phyloP scores from a whole-genome alignment of 1,140 invertebrate genomes.

The Atta texana region DNA sequence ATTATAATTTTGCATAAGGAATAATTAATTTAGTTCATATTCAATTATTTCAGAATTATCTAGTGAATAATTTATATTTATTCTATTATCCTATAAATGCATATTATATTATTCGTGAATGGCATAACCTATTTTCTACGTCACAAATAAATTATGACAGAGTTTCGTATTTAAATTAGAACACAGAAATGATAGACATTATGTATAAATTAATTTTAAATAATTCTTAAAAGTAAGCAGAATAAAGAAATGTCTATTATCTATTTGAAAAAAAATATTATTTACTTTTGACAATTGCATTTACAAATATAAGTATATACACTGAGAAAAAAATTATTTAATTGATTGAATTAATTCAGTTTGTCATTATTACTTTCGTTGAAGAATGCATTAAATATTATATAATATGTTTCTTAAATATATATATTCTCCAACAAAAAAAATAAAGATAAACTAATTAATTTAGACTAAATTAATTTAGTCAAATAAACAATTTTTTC shows the following conservation, averaged over 20 bases:
- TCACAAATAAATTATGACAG: slow-evolving; percentile 11
- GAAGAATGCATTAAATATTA: too few relatives aligned
- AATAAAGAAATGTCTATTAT: not conserved
- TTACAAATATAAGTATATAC: not conserved
- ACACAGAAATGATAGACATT: not conserved
- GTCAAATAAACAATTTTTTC: too few relatives aligned
- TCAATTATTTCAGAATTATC: slow-evolving; percentile 15
- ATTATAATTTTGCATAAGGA: not conserved
- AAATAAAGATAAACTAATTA: too few relatives aligned
- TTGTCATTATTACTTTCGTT: too few relatives aligned
- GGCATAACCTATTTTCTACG: not conserved
- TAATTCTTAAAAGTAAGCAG: not conserved
- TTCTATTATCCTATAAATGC: not conserved
- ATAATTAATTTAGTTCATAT: slow-evolving; percentile 13
- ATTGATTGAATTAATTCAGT: too few relatives aligned
- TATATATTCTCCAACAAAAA: too few relatives aligned
- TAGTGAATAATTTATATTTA: slow-evolving; percentile 6
- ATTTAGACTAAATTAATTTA: too few relatives aligned
- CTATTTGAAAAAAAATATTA: not conserved
- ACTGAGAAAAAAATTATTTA: too few relatives aligned
- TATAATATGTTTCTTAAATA: too few relatives aligned
- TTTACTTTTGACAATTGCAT: not conserved
- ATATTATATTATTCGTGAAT: not conserved
- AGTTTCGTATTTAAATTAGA: not conserved
- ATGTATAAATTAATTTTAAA: not conserved